Evolutionary conservation across 2,797 vertebrate species (phyloP), one percentile per base, ranked within the genome.

Genomic region (Gobio occitaniae): DNA sequence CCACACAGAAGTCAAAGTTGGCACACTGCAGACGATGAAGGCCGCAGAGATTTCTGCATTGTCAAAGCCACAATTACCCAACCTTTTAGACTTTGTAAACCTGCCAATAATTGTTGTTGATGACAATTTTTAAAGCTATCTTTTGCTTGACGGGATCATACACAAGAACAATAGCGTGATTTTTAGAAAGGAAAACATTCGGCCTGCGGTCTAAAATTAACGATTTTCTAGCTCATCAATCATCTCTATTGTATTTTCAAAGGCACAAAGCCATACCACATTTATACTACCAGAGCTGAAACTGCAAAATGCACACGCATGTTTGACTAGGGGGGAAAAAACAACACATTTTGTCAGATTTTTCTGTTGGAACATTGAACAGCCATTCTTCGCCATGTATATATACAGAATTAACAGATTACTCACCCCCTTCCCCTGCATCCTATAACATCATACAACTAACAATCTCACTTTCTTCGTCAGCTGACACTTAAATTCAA

Each of bases 401-500:
- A 61, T 72, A 25, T 38, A 48, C 29, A 72, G 12, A 72, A 72
- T 75, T 63, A 87, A 68, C 21, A 74, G 82, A 76, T 76, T 76
- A 80, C 76, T 25, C 63, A 50, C 13, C 72, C 38, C 38, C 47
- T 15, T 12, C 52, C 32, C 21, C 12, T 32, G 6, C 63, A 11
- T 44, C 74, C 48, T 50, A 32, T 21, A 76, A 77, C 48, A 50
- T 32, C 56, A 86, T 81, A 65, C 48, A 68, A 79, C 75, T 66
- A 65, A 66, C 16, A 44, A 68, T 50, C 36, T 25, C 8, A 47
- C 15, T 56, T 54, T 82, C 47, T 82, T 54, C 38, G 47, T 66
- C 50, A 71, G 7, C 17, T 84, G 50, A 80, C 50, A 3, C 61
- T 74, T 83, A 87, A 90, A 92, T 80, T 79, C 80, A 68, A 87